phyloP scores from a whole-genome alignment of 1,140 invertebrate species.

The Zaprionus inermis region DNA sequence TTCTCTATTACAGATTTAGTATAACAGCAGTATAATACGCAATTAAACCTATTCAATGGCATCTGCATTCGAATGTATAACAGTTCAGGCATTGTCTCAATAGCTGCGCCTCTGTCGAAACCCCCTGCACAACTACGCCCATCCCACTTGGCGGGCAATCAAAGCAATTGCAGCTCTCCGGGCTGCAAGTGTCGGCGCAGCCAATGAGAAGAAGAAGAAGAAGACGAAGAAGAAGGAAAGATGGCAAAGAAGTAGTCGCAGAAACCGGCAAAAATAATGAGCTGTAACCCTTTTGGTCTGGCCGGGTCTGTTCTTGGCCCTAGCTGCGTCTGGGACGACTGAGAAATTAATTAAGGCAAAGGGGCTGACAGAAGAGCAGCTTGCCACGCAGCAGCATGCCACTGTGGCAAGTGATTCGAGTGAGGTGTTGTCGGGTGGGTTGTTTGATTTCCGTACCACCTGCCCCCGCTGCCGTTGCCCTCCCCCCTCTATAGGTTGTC shows the following conservation, averaged over 20 bases:
- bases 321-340: conserved; percentile 6
- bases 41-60: not conserved
- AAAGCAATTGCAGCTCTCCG: conserved; percentile 72
- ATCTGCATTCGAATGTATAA: not conserved
- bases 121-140: conserved; percentile 51
- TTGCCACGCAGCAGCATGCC: conserved; percentile 21
- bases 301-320: conserved; percentile 21
- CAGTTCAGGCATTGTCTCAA: not conserved
- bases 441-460: conserved; percentile 76
- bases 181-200: conserved; percentile 64
- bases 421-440: conserved; percentile 61
- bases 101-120: conserved; percentile 1
- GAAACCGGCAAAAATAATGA: conserved; percentile 67
- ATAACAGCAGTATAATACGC: conserved; percentile 17
- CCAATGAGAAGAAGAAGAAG: conserved; percentile 38
- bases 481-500: not conserved
- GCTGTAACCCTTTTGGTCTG: conserved; percentile 69
- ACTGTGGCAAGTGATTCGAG: conserved; percentile 41
- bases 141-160: conserved; percentile 68
- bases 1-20: not conserved
- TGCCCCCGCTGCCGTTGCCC: conserved; percentile 48
- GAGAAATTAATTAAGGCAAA: conserved; percentile 79
- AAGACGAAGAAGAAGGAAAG: conserved; percentile 11
- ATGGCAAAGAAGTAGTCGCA: conserved; percentile 36
- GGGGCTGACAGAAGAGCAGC: conserved; percentile 23